A percentile compares a stretch with the other conserved stretches of the same genome.
These are phyloP conservation scores for Drosophila tristis DNA, from an alignment of 1,140 invertebrate species.

Conservation along the genomic window DNA sequence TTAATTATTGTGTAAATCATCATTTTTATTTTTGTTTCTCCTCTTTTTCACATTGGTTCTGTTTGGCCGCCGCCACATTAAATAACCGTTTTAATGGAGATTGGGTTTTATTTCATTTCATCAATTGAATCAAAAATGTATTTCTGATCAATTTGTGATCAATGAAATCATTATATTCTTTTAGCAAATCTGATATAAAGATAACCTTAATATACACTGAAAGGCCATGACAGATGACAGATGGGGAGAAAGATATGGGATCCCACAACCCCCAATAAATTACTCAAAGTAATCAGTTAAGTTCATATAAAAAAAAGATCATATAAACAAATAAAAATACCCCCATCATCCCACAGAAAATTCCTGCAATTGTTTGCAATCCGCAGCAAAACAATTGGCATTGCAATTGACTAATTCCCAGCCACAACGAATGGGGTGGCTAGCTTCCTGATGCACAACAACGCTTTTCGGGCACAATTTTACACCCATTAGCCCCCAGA, in stretches of 20 bases:
- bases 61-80: slow-evolving; percentile 38
- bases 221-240: too few relatives aligned
- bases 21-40: slow-evolving; percentile 52
- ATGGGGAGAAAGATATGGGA: too few relatives aligned
- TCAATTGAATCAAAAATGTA: slow-evolving; percentile 40
- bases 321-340: slow-evolving; percentile 1
- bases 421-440: slow-evolving; percentile 1
- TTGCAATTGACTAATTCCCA: slow-evolving; percentile 14
- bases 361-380: background rate
- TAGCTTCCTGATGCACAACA: too few relatives aligned
- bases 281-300: too few relatives aligned
- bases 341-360: slow-evolving; percentile 7
- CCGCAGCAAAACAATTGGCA: slow-evolving; percentile 2
- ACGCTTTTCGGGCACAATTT: too few relatives aligned
- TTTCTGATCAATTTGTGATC: slow-evolving; percentile 1
- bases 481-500: too few relatives aligned
- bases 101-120: slow-evolving; percentile 40
- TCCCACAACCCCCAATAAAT: too few relatives aligned
- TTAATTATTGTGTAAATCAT: slow-evolving; percentile 79
- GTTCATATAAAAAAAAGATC: too few relatives aligned
- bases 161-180: slow-evolving; percentile 3
- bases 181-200: too few relatives aligned
- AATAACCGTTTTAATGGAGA: slow-evolving; percentile 65
- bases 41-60: slow-evolving; percentile 4
- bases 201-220: too few relatives aligned